Percentiles rank a stretch among this genome's conserved stretches.
Conservation (phyloP, 64 coral and sea anemone genomes). For the Astreopora myriophthalma region DNA sequence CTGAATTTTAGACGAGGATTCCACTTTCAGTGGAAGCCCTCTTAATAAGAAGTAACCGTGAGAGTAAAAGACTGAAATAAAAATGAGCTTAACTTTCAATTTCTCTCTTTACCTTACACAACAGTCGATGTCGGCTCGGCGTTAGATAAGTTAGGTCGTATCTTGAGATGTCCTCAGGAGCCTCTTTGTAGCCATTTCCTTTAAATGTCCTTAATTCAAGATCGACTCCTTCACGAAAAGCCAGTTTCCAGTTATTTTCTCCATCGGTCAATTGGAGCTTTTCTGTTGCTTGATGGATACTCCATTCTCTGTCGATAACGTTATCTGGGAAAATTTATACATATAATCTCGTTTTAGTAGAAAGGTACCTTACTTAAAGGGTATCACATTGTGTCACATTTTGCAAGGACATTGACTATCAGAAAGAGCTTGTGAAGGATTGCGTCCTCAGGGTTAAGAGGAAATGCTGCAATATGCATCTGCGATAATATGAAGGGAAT, state of each 20-base stretch:
- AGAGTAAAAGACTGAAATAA: too few relatives aligned
- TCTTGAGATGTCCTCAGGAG: neutral
- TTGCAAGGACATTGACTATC: neutral
- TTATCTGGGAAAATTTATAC: neutral
- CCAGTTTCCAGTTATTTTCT: neutral
- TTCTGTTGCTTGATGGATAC: neutral
- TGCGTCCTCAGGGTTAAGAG: too few relatives aligned
- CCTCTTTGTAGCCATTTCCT: neutral
- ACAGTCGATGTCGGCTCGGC: neutral
- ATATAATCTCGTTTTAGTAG: too few relatives aligned
- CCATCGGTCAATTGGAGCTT: neutral
- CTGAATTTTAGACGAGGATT: too few relatives aligned
- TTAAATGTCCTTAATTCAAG: neutral
- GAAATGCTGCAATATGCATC: too few relatives aligned
- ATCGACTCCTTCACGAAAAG: conserved; percentile 1
- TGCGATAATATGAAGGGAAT: too few relatives aligned
- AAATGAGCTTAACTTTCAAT: too few relatives aligned
- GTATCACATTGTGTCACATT: neutral
- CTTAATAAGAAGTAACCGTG: too few relatives aligned
- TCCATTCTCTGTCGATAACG: neutral
- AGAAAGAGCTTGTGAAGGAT: too few relatives aligned
- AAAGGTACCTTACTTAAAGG: too few relatives aligned
- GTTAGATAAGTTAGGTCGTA: neutral
- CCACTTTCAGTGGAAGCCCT: too few relatives aligned
- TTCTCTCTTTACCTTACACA: neutral